phyloP scores from a whole-genome alignment of 1,140 invertebrate species.

The Nasonia vitripennis region DNA sequence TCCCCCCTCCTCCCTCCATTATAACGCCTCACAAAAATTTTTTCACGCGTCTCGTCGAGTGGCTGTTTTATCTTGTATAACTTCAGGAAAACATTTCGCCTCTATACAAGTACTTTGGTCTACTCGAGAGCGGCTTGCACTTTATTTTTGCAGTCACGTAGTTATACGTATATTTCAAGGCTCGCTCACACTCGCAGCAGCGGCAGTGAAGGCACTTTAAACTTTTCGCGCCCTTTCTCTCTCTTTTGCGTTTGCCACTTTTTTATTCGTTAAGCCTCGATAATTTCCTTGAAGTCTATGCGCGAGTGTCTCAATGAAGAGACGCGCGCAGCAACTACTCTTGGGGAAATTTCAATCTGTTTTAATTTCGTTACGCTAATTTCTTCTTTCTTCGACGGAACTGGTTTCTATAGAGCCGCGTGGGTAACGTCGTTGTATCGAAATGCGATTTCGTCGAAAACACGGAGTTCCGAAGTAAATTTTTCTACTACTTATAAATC shows the following conservation, averaged over 20 bases:
- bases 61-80: conserved; percentile 21
- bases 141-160: conserved; percentile 27
- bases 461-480: too few species aligned
- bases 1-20: background rate
- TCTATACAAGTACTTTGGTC: background rate
- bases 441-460: too few species aligned
- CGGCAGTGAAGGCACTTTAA: background rate
- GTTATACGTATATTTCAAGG: conserved; percentile 27
- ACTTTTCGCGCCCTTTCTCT: conserved; percentile 14
- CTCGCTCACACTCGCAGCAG: background rate
- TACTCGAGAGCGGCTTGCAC: background rate
- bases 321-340: background rate
- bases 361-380: background rate
- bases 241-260: background rate
- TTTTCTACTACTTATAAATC: too few species aligned
- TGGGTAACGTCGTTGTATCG: too few species aligned
- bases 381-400: background rate
- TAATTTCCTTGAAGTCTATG: background rate
- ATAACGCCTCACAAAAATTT: too few species aligned
- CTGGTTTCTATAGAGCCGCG: too few species aligned
- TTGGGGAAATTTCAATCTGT: background rate
- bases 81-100: conserved; percentile 13
- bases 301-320: background rate
- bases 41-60: too few species aligned
- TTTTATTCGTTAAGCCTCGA: background rate